Conservation (phyloP, 2,888 invertebrate genomes). For the Anaspis maculata region DNA sequence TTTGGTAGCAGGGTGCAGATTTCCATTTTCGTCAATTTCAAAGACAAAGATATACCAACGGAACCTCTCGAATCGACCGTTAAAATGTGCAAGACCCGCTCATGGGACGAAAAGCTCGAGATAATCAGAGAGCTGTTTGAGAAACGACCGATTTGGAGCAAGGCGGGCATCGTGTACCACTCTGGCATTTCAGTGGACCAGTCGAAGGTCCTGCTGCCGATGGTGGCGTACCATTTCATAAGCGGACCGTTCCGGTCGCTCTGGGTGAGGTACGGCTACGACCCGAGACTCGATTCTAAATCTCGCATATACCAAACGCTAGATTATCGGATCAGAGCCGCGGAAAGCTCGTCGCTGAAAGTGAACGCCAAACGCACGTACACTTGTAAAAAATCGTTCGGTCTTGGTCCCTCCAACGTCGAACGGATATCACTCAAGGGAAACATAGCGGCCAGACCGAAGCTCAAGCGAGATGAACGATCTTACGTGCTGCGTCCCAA, state of each 20-base stretch:
- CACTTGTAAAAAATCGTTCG: conserved; percentile 26
- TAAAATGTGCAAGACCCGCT: conserved; percentile 17
- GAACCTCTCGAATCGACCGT: conserved; percentile 18
- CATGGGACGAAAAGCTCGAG: conserved; percentile 36
- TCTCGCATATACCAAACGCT: conserved; percentile 82
- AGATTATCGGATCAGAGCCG: conserved; percentile 66
- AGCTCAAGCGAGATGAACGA: conserved; percentile 41
- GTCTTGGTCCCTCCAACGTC: conserved; percentile 30
- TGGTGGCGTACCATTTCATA: conserved; percentile 74
- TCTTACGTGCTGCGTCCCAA: conserved; percentile 60
- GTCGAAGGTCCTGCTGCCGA: conserved; percentile 71
- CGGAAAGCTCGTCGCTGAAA: conserved; percentile 46
- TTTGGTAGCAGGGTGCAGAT: no score
- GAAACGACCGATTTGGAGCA: conserved; percentile 84
- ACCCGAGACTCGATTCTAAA: conserved; percentile 73
- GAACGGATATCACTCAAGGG: conserved; percentile 20
- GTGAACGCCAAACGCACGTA: conserved; percentile 47
- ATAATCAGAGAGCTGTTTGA: conserved; percentile 83
- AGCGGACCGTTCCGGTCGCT: conserved; percentile 89
- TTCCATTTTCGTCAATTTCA: conserved; percentile 54
- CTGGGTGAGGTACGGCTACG: conserved; percentile 87
- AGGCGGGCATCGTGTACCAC: conserved; percentile 60
- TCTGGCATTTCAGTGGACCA: conserved; percentile 54
- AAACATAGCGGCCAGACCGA: conserved; percentile 20
- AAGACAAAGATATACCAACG: conserved; percentile 32